Base-by-base conservation (phyloP, 1,140 invertebrate species). In the Papilio xuthus region DNA sequence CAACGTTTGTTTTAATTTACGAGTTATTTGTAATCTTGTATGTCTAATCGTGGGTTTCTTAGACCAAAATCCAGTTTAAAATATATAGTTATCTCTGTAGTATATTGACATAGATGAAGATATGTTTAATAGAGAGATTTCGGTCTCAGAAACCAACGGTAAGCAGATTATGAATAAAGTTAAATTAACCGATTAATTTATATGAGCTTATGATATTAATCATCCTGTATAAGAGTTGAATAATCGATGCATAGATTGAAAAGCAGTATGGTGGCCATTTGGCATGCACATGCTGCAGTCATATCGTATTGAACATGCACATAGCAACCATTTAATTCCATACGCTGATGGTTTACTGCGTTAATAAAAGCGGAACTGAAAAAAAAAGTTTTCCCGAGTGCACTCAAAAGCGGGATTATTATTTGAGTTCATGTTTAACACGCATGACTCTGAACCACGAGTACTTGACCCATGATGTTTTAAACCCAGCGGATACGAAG, bases 331-430 rank as follows among this genome's bases (percentile, higher is more conserved):
- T 76, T 76, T 76, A 76, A 76, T 76, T 63, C 74, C 50, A 26
- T 74, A 50, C 74, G 53, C 28, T 75, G 73, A 76, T 76, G 74
- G 56, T 76, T 76, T 76, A 75, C 73, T 75, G 42, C 74, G 32
- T 76, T 76, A 76, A 76, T 76, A 76, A 76, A 76, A 76, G 32
- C 53, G 74, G 74, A 76, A 75, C 50, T 76, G 60, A 63, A 76
- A 76, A 76, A 76, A 76, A 76, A 63, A 60, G 26, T 53, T 74
- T 53, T 76, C 60, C 74, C 32, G 56, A 63, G 53, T 47, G 74
- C 74, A 56, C 74, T 76, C 53, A 63, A 41, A 76, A 76, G 74
- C 74, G 13, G 74, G 42, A 41, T 76, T 75, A 63, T 63, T 76
- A 76, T 76, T 76, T 42, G 74, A 76, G 56, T 53, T 76, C 74